Evolutionary conservation across 2,797 vertebrate species (phyloP), one percentile per base, ranked within the genome.

Genomic region (Danionella dracula): DNA sequence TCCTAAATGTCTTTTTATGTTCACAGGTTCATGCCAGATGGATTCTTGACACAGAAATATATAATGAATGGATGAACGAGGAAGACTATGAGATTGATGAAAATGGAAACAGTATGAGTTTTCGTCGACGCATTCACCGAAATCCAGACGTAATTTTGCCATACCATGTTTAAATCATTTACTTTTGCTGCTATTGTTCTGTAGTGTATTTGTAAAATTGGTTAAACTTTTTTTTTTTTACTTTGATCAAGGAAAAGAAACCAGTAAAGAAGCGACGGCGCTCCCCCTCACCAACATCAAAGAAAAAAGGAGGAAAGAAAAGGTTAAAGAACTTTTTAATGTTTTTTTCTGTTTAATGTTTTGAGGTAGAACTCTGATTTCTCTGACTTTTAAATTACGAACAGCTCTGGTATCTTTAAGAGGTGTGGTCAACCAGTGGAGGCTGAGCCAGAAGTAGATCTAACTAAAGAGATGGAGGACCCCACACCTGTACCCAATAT

Each of bases 391-490:
- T n/a, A n/a, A n/a, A n/a, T n/a, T n/a, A 15, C 10, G 40, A 87
- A 81, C 2, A 90, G 88, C 80, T 77, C 87, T 7, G 76, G 83
- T 42, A 75, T 88, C 0, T 86, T 86, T 45, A 90, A 85, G 74
- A 93, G 92, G 72, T 94, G 93, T 69, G 94, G 93, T 4, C 86
- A 81, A 29, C 83, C 81, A 15, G 87, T 89, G 21, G 88, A 79
- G 45, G 90, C 92, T 37, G 95, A 97, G 67, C 92, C 90, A 1
- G 94, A 98, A 48, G 96, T 98, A 66, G 96, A 99, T 57, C 89
- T 99, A 49, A 99, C 96, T 23, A 99, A 97, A 88, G 96, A 99
- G 75, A 97, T 99, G 95, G 96, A 99, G 75, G 95, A 99, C 73
- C 96, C 96, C 13, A 95, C 90, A 0, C 95, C 96, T 1, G 95